Conservation (phyloP, 2,113 vertebrate species). For the Capreolus pygargus region DNA sequence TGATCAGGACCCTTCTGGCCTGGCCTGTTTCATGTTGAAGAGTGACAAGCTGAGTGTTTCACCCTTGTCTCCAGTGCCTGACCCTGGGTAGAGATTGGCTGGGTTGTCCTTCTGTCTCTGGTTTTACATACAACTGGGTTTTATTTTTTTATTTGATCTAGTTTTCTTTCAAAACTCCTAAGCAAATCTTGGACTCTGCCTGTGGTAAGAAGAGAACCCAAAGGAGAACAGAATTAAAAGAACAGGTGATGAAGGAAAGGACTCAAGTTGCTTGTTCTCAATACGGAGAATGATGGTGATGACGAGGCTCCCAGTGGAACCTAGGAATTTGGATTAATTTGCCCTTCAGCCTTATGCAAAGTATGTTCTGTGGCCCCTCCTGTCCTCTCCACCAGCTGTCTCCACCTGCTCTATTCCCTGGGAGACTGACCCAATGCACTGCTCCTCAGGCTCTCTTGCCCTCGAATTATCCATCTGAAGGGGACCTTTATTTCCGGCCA, state of each 20-base stretch:
- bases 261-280: background rate
- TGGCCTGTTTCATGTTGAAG: background rate
- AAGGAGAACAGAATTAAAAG: background rate
- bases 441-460: background rate
- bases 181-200: background rate
- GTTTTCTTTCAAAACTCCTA: background rate
- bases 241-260: background rate
- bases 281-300: background rate
- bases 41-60: background rate
- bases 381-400: background rate
- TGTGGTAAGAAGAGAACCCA: background rate
- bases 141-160: background rate
- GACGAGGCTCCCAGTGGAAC: rapidly evolving
- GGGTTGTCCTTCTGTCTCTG: background rate
- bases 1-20: background rate
- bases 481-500: background rate
- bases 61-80: background rate
- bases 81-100: background rate
- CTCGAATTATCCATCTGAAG: background rate
- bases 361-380: background rate
- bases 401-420: background rate
- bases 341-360: background rate
- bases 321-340: background rate
- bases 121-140: background rate
- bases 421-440: background rate